A percentile compares a stretch with the other conserved stretches of the same genome.
Evolutionary conservation across 2,113 vertebrate species (phyloP).

Genomic region (Sorex fumeus): DNA sequence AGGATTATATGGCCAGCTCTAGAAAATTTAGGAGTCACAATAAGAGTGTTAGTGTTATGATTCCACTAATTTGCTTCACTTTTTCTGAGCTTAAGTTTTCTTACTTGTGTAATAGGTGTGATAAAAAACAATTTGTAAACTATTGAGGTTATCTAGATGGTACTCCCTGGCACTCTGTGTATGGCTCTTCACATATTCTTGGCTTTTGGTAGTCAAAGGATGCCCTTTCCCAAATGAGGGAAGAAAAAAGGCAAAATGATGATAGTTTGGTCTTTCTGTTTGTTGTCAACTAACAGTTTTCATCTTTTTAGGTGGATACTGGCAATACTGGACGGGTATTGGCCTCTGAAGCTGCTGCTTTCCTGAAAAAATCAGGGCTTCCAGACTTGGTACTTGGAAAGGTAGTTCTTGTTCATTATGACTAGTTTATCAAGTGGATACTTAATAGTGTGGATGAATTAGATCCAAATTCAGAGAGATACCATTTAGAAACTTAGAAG

Average conservation of each 20-base stretch:
- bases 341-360: constrained; percentile 96
- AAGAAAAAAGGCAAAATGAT: constrained; percentile 50
- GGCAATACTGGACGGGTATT: constrained; percentile 93
- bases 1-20: constrained; percentile 47
- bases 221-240: constrained; percentile 40
- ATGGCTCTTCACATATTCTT: neutral
- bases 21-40: constrained; percentile 52
- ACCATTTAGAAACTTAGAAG: constrained; percentile 17
- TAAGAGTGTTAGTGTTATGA: constrained; percentile 20
- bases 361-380: constrained; percentile 97
- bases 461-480: constrained; percentile 50
- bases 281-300: constrained; percentile 57
- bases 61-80: constrained; percentile 30
- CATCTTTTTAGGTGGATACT: constrained; percentile 93
- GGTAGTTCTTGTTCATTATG: constrained; percentile 87
- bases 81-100: constrained; percentile 49
- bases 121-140: constrained; percentile 30
- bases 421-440: constrained; percentile 42
- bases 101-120: neutral
- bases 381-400: constrained; percentile 97
- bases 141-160: neutral
- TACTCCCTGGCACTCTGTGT: neutral
- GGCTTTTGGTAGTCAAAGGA: constrained; percentile 35
- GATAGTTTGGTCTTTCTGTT: constrained; percentile 57
- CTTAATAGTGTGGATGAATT: constrained; percentile 20